Evolutionary conservation across 2,113 vertebrate genomes (phyloP).

Genomic region (Sebastes fasciatus): DNA sequence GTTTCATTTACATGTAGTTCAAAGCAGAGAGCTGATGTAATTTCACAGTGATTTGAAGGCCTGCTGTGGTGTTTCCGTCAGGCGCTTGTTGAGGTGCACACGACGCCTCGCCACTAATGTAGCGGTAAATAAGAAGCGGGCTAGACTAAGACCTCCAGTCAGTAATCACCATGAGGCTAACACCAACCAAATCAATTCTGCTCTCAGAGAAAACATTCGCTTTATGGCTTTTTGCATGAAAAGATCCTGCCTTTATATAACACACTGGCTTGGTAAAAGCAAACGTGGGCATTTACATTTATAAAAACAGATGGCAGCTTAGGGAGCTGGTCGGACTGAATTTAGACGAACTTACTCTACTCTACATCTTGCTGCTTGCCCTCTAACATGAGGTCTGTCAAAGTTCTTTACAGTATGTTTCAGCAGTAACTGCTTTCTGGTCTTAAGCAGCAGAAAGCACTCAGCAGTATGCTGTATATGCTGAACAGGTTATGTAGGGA

Average conservation of each 20-base stretch:
- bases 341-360: neutral
- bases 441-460: neutral
- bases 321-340: conserved; percentile 11
- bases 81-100: conserved; percentile 36
- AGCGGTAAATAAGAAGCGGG: conserved; percentile 76
- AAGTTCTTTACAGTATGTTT: conserved; percentile 16
- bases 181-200: conserved; percentile 65
- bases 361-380: neutral
- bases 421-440: neutral
- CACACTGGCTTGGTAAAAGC: conserved; percentile 27
- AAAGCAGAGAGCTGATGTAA: conserved; percentile 70
- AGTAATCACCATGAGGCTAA: conserved; percentile 67
- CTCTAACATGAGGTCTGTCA: conserved; percentile 1
- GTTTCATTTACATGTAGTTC: conserved; percentile 75
- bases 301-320: conserved; percentile 15
- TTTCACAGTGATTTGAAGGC: conserved; percentile 76
- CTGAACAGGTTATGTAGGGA: neutral
- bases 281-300: conserved; percentile 1
- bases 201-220: conserved; percentile 62
- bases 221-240: conserved; percentile 60
- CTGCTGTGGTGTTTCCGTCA: conserved; percentile 56
- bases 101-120: conserved; percentile 61
- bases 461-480: neutral
- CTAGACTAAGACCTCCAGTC: conserved; percentile 70
- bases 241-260: conserved; percentile 46